These are phyloP conservation scores for Neoascia interrupta DNA, from an alignment of 2,888 invertebrate genomes.

Conservation along the genomic window DNA sequence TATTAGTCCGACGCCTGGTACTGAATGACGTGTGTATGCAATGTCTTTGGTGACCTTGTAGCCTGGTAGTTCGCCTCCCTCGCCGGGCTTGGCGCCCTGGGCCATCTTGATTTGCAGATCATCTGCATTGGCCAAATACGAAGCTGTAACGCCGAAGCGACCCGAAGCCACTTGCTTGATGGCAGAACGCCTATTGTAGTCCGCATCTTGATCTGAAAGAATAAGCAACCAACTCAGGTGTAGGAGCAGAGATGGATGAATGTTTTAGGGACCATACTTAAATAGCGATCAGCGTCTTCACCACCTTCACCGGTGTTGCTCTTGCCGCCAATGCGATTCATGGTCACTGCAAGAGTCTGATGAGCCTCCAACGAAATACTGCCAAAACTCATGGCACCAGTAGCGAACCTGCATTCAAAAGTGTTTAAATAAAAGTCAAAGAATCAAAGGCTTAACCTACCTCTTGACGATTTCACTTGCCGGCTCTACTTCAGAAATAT, in stretches of 20 bases:
- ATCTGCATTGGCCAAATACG: constrained; percentile 98
- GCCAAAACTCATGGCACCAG: constrained; percentile 97
- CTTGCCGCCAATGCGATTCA: constrained; percentile 98
- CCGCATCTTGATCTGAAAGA: constrained; percentile 84
- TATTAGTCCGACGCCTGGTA: constrained; percentile 97
- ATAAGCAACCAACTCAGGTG: no score
- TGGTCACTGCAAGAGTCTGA: constrained; percentile 95
- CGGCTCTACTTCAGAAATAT: constrained; percentile 93
- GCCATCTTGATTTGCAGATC: constrained; percentile 99
- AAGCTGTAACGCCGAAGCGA: constrained; percentile 98
- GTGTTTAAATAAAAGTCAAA: neutral
- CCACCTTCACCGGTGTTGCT: constrained; percentile 99
- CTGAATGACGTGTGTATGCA: constrained; percentile 96
- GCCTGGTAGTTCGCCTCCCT: constrained; percentile 97
- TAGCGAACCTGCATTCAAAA: constrained; percentile 79
- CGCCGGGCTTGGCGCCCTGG: constrained; percentile 99
- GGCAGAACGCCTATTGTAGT: constrained; percentile 92
- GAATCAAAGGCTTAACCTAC: constrained; percentile 82
- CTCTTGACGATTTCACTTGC: constrained; percentile 97
- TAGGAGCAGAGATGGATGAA: no score
- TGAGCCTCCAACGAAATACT: constrained; percentile 98
- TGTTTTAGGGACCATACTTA: constrained; percentile 81
- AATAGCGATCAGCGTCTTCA: constrained; percentile 89
- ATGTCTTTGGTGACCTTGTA: constrained; percentile 96
- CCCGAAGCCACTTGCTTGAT: constrained; percentile 99